A percentile compares a stretch with the other conserved stretches of the same genome.
Conservation (phyloP, 2,113 vertebrate genomes). For the Saimiri boliviensis region DNA sequence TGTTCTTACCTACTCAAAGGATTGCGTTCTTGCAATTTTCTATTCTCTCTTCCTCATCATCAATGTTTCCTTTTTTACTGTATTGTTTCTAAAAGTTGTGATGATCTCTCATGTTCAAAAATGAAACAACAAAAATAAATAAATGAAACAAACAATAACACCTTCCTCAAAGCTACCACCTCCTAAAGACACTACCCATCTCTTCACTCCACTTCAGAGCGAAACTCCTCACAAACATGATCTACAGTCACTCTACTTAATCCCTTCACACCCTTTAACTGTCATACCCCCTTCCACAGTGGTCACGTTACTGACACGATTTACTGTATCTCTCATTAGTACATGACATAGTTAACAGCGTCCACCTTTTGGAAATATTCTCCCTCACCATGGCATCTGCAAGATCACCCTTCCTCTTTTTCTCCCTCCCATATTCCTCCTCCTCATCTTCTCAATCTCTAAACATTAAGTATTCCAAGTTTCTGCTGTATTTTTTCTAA, state of each 20-base stretch:
- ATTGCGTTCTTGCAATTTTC: background rate
- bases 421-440: background rate
- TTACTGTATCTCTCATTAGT: background rate
- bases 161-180: accelerated
- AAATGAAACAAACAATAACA: background rate
- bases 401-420: background rate
- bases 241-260: accelerated
- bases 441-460: background rate
- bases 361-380: background rate
- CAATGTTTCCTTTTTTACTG: background rate
- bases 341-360: background rate
- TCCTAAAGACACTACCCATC: background rate
- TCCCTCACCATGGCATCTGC: background rate
- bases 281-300: accelerated
- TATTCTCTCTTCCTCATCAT: background rate
- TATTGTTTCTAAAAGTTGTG: background rate
- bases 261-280: background rate
- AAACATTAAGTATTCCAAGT: background rate
- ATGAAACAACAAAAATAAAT: background rate
- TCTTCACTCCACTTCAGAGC: background rate
- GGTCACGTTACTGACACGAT: background rate
- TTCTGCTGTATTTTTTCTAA: background rate
- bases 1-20: background rate
- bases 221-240: background rate
- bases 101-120: background rate